Evolutionary conservation across 2,113 vertebrate species (phyloP).

Genomic region (Mixornis gularis): DNA sequence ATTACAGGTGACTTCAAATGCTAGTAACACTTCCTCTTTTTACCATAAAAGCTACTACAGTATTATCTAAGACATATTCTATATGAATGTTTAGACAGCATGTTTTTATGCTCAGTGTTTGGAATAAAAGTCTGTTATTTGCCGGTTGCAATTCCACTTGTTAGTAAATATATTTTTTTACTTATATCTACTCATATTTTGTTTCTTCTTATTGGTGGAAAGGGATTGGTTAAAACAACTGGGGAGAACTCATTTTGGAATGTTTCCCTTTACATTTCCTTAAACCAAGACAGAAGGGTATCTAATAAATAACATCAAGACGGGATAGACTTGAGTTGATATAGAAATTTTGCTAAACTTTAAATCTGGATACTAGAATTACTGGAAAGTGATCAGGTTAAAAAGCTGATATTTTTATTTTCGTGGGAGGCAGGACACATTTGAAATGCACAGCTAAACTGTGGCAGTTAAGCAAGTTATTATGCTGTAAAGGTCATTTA

Average conservation of each 20-base stretch:
- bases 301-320: background rate
- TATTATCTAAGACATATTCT: background rate
- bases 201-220: background rate
- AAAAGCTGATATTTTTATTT: background rate
- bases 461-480: background rate
- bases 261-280: background rate
- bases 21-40: background rate
- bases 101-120: background rate
- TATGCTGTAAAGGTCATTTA: background rate
- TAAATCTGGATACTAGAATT: background rate
- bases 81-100: background rate
- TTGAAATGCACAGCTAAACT: background rate
- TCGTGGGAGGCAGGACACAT: fast-evolving
- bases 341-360: background rate
- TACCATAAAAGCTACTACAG: background rate
- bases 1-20: background rate
- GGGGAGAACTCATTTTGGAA: background rate
- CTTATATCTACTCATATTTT: background rate
- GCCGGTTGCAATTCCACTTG: background rate
- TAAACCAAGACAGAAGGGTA: background rate
- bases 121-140: background rate
- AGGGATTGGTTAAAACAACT: background rate
- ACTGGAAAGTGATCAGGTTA: background rate
- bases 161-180: background rate
- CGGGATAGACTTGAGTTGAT: background rate